These are phyloP conservation scores for Zosterops borbonicus DNA, from an alignment of 2,113 vertebrate genomes.

Conservation along the genomic window DNA sequence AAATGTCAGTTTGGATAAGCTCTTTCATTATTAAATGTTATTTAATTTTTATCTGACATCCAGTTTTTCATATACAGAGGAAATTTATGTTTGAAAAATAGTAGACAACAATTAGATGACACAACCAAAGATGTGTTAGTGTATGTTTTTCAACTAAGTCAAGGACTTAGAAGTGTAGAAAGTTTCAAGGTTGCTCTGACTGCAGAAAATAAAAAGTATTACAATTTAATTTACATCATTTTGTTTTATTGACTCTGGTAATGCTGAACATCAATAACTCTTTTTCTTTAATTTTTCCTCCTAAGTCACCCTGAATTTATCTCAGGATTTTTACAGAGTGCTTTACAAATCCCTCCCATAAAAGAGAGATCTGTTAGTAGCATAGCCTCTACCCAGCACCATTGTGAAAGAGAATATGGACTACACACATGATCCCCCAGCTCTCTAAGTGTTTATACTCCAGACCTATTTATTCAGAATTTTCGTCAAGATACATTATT, in stretches of 20 bases:
- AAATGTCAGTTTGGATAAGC: neutral
- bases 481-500: neutral
- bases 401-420: neutral
- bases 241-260: neutral
- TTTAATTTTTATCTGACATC: neutral
- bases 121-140: neutral
- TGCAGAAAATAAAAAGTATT: neutral
- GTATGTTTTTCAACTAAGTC: neutral
- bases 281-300: neutral
- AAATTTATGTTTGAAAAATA: neutral
- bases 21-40: neutral
- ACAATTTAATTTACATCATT: neutral
- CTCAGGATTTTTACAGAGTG: rapidly evolving
- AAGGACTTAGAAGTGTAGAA: neutral
- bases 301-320: neutral
- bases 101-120: neutral
- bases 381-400: neutral
- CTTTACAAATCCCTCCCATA: neutral
- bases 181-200: neutral
- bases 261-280: neutral
- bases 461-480: neutral
- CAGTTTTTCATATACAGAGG: neutral
- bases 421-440: neutral
- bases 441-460: neutral
- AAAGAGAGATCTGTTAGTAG: neutral